Evolutionary conservation across 2,113 vertebrate species (phyloP).

Genomic region (Spizaetus ornatus): DNA sequence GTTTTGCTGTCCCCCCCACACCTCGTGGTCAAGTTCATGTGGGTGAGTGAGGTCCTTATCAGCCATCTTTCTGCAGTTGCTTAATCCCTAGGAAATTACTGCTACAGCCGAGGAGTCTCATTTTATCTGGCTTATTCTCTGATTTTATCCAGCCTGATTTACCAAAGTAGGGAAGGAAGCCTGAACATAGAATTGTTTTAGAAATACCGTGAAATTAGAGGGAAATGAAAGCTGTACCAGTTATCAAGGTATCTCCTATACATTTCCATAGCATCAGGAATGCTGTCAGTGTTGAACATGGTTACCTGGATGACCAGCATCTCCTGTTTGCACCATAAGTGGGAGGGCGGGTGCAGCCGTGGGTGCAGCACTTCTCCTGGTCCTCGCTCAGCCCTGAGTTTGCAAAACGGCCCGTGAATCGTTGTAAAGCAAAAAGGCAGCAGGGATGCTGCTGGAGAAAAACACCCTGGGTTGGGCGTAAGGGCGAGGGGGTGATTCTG

Average conservation of each 20-base stretch:
- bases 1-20: background rate
- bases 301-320: background rate
- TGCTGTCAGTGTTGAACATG: background rate
- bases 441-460: background rate
- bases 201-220: background rate
- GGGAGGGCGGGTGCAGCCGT: background rate
- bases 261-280: background rate
- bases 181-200: background rate
- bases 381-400: background rate
- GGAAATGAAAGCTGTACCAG: background rate
- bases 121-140: background rate
- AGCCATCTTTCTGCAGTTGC: background rate
- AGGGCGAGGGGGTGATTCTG: background rate
- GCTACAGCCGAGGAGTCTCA: background rate
- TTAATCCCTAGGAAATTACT: background rate
- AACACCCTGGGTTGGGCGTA: background rate
- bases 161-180: background rate
- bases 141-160: background rate
- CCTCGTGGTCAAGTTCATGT: accelerated
- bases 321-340: background rate
- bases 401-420: background rate
- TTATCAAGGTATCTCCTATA: background rate
- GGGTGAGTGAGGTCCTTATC: background rate
- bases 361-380: background rate
- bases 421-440: background rate